A percentile compares a stretch with the other conserved stretches of the same genome.
phyloP scores from a whole-genome alignment of 2,888 invertebrate species.

The Macrosiphum euphorbiae region DNA sequence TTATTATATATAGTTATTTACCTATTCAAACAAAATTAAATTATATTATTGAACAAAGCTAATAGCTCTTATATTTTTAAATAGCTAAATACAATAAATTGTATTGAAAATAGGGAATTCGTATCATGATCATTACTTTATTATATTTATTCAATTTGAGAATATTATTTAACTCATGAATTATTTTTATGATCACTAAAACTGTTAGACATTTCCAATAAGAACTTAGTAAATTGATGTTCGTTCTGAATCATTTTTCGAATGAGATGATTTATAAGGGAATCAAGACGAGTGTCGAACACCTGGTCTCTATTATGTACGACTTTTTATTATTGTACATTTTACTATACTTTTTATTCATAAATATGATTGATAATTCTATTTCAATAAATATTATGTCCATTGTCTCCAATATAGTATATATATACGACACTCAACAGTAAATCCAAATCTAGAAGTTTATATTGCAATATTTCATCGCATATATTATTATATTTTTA shows the following conservation, averaged over 20 bases:
- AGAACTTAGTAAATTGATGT: not conserved
- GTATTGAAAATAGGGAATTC: not conserved
- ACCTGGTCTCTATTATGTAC: not conserved
- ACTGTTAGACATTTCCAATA: not conserved
- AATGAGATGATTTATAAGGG: not conserved
- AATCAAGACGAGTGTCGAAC: not conserved
- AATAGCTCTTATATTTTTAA: not conserved
- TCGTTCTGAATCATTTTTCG: not conserved
- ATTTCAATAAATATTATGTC: not conserved
- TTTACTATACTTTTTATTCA: not conserved
- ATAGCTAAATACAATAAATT: not conserved
- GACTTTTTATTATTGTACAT: not conserved
- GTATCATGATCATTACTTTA: not conserved
- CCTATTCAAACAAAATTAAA: not conserved
- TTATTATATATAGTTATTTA: not conserved
- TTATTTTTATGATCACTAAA: not conserved
- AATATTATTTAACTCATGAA: not conserved
- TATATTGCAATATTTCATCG: not conserved
- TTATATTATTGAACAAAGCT: not conserved
- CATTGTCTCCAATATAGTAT: not conserved
- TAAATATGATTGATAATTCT: not conserved
- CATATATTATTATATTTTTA: not conserved
- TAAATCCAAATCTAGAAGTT: not conserved
- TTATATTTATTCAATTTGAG: not conserved
- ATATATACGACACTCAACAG: not conserved